Evolutionary conservation across 2,888 invertebrate genomes (phyloP).

Genomic region (Monoplex corrugatus): DNA sequence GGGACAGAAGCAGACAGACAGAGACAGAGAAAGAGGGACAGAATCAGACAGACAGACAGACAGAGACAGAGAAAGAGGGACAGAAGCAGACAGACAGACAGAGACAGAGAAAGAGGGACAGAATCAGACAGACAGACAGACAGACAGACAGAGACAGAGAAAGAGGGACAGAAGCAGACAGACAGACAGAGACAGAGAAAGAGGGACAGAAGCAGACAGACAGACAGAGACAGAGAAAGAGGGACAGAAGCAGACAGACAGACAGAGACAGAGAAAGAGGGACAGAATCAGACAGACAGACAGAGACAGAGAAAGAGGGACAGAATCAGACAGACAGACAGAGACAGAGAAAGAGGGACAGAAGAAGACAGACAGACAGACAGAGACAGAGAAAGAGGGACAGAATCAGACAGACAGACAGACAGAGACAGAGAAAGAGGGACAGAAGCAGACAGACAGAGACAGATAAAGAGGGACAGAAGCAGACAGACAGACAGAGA

Average conservation of each 20-base stretch:
- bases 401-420: background rate
- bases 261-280: no score
- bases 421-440: background rate
- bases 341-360: no score
- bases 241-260: no score
- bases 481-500: no score
- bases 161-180: background rate
- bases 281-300: no score
- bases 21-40: slow-evolving; percentile 25
- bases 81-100: background rate
- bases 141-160: background rate
- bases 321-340: no score
- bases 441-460: no score
- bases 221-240: no score
- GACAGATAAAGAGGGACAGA: no score
- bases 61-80: background rate
- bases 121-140: background rate
- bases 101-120: background rate
- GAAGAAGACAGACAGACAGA: no score
- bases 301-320: no score
- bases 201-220: no score
- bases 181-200: background rate
- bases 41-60: background rate
- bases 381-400: slow-evolving; percentile 31
- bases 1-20: background rate